phyloP scores from a whole-genome alignment of 2,888 invertebrate species.

The Coelinius sp. region DNA sequence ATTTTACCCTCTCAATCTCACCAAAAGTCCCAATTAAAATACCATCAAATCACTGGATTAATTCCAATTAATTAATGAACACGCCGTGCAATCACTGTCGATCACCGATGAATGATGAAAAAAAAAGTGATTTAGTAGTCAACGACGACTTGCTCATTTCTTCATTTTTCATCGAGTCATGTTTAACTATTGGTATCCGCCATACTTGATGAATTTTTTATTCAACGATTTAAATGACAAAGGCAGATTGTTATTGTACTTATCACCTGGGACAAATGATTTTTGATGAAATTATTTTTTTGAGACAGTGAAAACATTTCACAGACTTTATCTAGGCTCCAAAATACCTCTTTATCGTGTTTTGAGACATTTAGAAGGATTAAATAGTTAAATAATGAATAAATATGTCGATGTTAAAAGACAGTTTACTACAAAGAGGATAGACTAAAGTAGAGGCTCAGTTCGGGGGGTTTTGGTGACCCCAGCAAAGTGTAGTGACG shows the following conservation, averaged over 20 bases:
- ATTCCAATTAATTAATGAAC: not conserved
- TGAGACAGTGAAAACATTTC: not conserved
- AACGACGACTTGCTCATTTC: constrained; percentile 52
- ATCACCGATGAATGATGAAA: not conserved
- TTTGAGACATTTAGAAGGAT: too few species aligned
- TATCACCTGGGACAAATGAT: not conserved
- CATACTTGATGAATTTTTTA: constrained; percentile 50
- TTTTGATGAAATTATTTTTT: not conserved
- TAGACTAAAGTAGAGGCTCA: too few species aligned
- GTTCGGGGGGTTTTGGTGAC: too few species aligned
- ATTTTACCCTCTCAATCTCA: not conserved
- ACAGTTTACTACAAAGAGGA: too few species aligned
- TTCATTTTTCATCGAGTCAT: constrained; percentile 62
- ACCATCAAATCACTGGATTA: too few species aligned
- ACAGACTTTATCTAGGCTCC: too few species aligned
- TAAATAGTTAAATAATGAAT: too few species aligned
- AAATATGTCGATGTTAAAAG: too few species aligned
- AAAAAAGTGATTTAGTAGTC: constrained; percentile 41
- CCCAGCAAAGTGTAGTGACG: too few species aligned
- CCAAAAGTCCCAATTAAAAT: too few species aligned
- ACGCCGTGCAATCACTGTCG: not conserved
- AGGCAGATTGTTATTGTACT: not conserved
- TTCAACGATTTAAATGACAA: not conserved
- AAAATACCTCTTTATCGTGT: too few species aligned
- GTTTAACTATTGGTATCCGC: constrained; percentile 51